phyloP scores from a whole-genome alignment of 1,140 invertebrate species.

The Cydia pomonella region DNA sequence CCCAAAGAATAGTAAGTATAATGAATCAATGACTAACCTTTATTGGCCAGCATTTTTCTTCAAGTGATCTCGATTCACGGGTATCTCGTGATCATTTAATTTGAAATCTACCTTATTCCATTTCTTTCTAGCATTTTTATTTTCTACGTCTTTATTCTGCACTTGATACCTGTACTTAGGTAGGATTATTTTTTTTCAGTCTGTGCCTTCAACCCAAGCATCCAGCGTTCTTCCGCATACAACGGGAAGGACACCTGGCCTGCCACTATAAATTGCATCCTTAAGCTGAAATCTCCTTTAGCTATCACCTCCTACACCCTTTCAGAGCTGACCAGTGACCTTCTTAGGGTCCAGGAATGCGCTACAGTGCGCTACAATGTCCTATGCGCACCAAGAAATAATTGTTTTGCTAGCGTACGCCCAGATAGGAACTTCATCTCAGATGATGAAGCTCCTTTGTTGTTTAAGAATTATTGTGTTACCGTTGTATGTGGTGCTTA shows the following conservation, averaged over 20 bases:
- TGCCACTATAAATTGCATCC: constrained; percentile 81
- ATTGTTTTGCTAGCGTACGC: constrained; percentile 84
- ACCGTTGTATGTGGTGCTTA: constrained; percentile 69
- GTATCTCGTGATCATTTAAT: no score
- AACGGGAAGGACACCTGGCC: constrained; percentile 84
- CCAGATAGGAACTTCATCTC: constrained; percentile 88
- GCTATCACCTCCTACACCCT: constrained; percentile 85
- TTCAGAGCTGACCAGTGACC: constrained; percentile 83
- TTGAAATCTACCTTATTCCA: no score
- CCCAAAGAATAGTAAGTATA: no score
- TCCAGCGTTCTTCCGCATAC: constrained; percentile 84
- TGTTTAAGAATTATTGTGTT: constrained; percentile 87
- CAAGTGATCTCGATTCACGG: no score
- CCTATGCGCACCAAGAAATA: constrained; percentile 79
- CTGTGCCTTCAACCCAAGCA: constrained; percentile 86
- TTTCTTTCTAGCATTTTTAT: background rate
- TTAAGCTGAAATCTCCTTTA: constrained; percentile 80
- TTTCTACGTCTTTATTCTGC: constrained; percentile 17
- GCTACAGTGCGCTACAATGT: constrained; percentile 71
- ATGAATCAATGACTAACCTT: no score
- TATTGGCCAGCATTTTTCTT: no score
- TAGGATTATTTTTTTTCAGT: constrained; percentile 68
- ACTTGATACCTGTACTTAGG: background rate
- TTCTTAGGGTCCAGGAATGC: constrained; percentile 71
- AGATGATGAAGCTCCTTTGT: constrained; percentile 84